A percentile compares a stretch with the other conserved stretches of the same genome.
These are phyloP conservation scores for Natator depressus DNA, from an alignment of 2,113 vertebrate species.

Conservation along the genomic window DNA sequence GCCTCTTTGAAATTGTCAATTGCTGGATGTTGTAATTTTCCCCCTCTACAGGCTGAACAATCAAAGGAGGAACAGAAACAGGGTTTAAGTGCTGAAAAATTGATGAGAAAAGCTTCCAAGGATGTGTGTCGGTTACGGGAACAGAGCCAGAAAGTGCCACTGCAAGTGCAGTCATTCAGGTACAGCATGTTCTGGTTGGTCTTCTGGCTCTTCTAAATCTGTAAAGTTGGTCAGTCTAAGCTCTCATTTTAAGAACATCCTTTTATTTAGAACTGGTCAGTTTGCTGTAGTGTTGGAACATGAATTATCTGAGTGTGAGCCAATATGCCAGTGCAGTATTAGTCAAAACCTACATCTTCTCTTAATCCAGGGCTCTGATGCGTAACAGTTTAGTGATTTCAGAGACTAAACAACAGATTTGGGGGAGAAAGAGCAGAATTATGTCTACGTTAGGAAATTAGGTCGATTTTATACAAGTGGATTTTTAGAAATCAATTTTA, in stretches of 20 bases:
- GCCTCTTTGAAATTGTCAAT: background rate
- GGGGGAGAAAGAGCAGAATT: background rate
- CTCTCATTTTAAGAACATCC: background rate
- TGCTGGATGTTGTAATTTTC: background rate
- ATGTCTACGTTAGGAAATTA: too few species aligned
- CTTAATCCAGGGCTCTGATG: background rate
- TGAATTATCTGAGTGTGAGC: background rate
- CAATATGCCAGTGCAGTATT: background rate
- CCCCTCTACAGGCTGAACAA: conserved; percentile 80
- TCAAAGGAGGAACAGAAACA: conserved; percentile 85
- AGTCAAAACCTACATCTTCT: background rate
- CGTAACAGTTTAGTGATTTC: background rate
- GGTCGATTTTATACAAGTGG: too few species aligned
- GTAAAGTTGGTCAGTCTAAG: background rate
- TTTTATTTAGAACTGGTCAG: background rate
- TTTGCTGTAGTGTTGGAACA: background rate
- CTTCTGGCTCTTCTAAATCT: background rate
- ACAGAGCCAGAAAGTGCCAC: conserved; percentile 86
- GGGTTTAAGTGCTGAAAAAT: conserved; percentile 81
- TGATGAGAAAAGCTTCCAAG: conserved; percentile 87
- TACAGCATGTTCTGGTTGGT: conserved; percentile 30
- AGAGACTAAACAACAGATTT: background rate
- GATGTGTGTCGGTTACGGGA: conserved; percentile 86
- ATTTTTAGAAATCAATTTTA: too few species aligned
- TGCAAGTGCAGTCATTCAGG: conserved; percentile 90